A percentile compares a stretch with the other conserved stretches of the same genome.
These are phyloP conservation scores for Apocheima hispidaria DNA, from an alignment of 2,888 invertebrate species.

Conservation along the genomic window DNA sequence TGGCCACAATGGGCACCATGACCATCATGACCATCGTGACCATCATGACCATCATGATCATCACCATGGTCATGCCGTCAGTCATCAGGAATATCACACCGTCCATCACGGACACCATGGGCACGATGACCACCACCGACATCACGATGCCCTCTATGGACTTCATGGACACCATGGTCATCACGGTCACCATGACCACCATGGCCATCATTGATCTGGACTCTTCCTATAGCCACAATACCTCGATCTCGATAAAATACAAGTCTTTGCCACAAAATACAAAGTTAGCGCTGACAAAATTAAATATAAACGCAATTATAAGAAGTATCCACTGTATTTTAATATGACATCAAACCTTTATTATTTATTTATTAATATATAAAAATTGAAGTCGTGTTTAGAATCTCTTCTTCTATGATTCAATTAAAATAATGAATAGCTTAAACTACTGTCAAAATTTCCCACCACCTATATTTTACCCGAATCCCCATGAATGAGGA, in stretches of 20 bases:
- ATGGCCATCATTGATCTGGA: slow-evolving; percentile 58
- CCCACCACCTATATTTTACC: no score
- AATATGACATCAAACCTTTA: background rate
- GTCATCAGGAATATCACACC: background rate
- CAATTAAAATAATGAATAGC: no score
- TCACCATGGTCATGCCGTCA: slow-evolving; percentile 19
- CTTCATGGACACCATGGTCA: slow-evolving; percentile 11
- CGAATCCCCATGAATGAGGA: no score
- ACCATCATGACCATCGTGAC: slow-evolving; percentile 42
- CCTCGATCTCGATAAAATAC: slow-evolving; percentile 55
- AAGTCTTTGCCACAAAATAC: slow-evolving; percentile 43
- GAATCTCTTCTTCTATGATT: no score
- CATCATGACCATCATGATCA: slow-evolving; percentile 50
- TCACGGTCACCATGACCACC: no score
- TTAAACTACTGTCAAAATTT: no score
- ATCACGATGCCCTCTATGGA: background rate
- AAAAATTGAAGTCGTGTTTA: no score
- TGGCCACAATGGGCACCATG: slow-evolving; percentile 48
- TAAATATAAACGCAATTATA: slow-evolving; percentile 51
- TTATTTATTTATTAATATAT: no score
- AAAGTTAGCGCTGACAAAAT: slow-evolving; percentile 63
- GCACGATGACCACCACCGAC: slow-evolving; percentile 24
- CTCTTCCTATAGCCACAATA: slow-evolving; percentile 45
- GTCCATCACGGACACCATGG: slow-evolving; percentile 29
- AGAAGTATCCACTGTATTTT: slow-evolving; percentile 16